Conservation (phyloP, 2,888 invertebrate species). For the Mayetiola destructor region DNA sequence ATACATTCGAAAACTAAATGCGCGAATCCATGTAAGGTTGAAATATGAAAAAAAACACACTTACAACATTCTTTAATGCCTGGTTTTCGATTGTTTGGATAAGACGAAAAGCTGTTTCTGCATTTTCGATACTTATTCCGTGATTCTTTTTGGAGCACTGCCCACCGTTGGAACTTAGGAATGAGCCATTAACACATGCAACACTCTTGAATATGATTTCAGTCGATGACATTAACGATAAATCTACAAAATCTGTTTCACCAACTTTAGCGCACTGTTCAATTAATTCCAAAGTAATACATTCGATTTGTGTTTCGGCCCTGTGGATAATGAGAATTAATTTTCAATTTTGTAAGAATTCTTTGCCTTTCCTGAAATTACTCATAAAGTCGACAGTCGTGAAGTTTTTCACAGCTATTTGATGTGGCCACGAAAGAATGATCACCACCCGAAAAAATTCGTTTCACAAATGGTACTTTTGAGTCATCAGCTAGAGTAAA, state of each 20-base stretch:
- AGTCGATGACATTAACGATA: conserved; percentile 48
- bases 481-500: no score
- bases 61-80: conserved; percentile 54
- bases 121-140: conserved; percentile 58
- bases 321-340: no score
- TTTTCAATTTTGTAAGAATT: no score
- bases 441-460: conserved; percentile 72
- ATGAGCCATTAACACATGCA: conserved; percentile 80
- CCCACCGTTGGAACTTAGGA: conserved; percentile 48
- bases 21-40: no score
- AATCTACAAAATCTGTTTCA: conserved; percentile 50
- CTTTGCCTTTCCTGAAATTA: no score
- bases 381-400: conserved; percentile 45
- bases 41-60: no score
- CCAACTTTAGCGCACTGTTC: conserved; percentile 45
- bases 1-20: no score
- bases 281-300: conserved; percentile 44
- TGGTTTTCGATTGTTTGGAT: conserved; percentile 57
- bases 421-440: conserved; percentile 67
- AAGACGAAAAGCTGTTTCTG: conserved; percentile 51
- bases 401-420: no score
- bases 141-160: conserved; percentile 71
- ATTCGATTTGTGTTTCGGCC: conserved; percentile 45
- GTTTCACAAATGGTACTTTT: conserved; percentile 30
- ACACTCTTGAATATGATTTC: conserved; percentile 75